Evolutionary conservation across 30 jellyfish, hydroid and myxozoan species (phyloP).

Genomic region (Rhopilema esculentum): DNA sequence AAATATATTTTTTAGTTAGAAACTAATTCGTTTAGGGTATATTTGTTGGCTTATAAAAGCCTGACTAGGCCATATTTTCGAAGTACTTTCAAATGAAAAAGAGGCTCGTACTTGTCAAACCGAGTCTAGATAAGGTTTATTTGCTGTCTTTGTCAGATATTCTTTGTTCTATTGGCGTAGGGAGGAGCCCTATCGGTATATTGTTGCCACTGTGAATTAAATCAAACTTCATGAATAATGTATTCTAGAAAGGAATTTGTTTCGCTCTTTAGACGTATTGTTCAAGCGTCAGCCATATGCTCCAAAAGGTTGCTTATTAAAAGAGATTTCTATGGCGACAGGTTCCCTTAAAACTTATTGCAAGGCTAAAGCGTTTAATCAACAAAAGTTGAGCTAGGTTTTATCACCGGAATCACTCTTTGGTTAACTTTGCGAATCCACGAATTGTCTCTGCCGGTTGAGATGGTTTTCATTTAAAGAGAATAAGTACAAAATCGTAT

Average conservation of each 20-base stretch:
- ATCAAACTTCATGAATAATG: background rate
- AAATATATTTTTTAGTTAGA: no score
- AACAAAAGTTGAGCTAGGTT: background rate
- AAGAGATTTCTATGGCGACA: conserved; percentile 21
- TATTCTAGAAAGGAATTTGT: background rate
- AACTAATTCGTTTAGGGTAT: no score
- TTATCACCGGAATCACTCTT: background rate
- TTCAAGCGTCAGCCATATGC: conserved; percentile 1
- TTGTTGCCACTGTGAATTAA: background rate
- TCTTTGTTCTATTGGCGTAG: no score
- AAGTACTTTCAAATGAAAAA: background rate
- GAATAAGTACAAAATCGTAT: background rate
- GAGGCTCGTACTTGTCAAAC: background rate
- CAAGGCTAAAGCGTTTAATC: background rate
- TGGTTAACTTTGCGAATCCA: background rate
- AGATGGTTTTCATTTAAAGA: background rate
- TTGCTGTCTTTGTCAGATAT: background rate
- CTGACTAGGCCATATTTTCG: background rate
- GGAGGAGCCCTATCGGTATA: background rate
- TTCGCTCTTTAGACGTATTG: background rate
- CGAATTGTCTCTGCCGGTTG: background rate
- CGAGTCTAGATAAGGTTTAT: background rate
- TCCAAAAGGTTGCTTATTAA: conserved; percentile 3
- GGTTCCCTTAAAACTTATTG: background rate
- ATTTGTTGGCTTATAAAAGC: background rate